Conservation (phyloP, 2,888 invertebrate species). For the Brachyptera putata region DNA sequence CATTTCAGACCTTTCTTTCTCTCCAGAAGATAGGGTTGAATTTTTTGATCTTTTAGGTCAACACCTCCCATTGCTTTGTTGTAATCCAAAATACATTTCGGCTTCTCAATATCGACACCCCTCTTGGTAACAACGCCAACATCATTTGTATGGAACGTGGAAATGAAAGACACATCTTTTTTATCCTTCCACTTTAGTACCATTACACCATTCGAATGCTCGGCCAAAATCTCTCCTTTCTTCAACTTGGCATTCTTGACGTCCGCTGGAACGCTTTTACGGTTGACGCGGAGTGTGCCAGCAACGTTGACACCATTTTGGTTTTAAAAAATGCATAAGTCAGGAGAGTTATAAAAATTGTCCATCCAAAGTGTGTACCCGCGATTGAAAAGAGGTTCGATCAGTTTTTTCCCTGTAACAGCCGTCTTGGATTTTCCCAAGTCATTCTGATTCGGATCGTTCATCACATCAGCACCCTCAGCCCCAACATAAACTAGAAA, state of each 20-base stretch:
- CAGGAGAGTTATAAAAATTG: slow-evolving; percentile 15
- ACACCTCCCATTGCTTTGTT: slow-evolving; percentile 19
- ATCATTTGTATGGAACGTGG: slow-evolving; percentile 10
- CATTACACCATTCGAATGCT: slow-evolving; percentile 13
- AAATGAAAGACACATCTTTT: slow-evolving; percentile 11
- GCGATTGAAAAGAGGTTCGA: neutral
- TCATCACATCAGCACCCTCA: no score
- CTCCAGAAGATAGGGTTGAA: slow-evolving; percentile 1
- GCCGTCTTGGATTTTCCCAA: neutral
- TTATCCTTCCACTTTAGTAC: slow-evolving; percentile 16
- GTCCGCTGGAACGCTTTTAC: slow-evolving; percentile 11
- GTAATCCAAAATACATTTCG: neutral
- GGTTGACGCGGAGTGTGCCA: neutral
- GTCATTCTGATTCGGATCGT: no score
- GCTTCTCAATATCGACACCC: neutral
- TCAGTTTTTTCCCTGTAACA: neutral
- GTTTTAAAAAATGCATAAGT: neutral
- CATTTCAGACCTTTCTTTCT: slow-evolving; percentile 1
- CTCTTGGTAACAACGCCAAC: neutral
- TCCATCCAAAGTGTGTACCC: slow-evolving; percentile 15
- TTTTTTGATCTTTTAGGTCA: slow-evolving; percentile 19
- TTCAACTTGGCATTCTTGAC: neutral
- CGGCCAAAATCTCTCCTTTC: slow-evolving; percentile 2
- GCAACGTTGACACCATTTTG: slow-evolving; percentile 14
- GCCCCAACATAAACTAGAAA: no score